Evolutionary conservation across 2,888 invertebrate species (phyloP).

Genomic region (Trachelus tabidus): DNA sequence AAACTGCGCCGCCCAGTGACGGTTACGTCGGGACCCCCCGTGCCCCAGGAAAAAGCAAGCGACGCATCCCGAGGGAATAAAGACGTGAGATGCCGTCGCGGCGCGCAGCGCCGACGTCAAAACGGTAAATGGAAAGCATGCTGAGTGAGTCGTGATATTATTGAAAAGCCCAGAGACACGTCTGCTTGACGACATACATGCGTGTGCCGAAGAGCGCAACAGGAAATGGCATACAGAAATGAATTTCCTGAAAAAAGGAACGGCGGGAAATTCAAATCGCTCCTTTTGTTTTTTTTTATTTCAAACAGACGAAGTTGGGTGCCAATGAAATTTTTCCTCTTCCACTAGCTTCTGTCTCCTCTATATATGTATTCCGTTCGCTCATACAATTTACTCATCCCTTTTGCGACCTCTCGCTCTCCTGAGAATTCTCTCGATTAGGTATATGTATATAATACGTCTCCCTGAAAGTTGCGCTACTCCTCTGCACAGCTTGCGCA

Average conservation of each 20-base stretch:
- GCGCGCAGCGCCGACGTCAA: background rate
- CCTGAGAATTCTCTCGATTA: background rate
- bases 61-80: background rate
- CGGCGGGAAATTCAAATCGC: background rate
- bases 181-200: background rate
- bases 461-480: background rate
- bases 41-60: background rate
- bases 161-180: background rate
- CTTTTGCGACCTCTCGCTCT: background rate
- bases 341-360: background rate
- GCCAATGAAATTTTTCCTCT: background rate
- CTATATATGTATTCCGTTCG: background rate
- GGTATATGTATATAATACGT: background rate
- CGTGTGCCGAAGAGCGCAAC: background rate
- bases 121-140: background rate
- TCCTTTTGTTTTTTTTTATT: background rate
- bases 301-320: background rate
- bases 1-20: slow-evolving; percentile 9
- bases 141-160: background rate
- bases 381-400: background rate
- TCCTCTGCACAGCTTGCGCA: background rate
- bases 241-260: background rate
- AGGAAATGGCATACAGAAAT: background rate
- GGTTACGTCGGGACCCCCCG: background rate
- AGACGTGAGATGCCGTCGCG: background rate